phyloP scores from a whole-genome alignment of 2,797 vertebrate genomes.

The Moxostoma hubbsi region DNA sequence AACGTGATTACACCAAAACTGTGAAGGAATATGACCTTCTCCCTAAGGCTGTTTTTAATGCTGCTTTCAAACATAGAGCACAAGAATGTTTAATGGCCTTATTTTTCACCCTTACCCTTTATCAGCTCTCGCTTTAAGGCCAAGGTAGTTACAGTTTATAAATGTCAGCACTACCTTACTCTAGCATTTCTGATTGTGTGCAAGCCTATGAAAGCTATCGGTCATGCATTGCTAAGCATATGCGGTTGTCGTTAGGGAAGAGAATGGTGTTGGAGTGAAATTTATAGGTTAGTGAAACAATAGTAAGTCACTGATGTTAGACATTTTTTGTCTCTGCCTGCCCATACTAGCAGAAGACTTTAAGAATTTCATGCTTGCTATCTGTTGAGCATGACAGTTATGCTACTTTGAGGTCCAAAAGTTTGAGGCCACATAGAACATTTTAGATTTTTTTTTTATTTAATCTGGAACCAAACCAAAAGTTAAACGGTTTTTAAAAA shows the following conservation, averaged over 20 bases:
- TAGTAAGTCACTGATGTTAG: neutral
- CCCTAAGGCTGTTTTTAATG: neutral
- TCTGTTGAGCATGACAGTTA: neutral
- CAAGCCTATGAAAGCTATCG: neutral
- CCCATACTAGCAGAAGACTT: neutral
- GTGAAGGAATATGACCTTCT: slow-evolving; percentile 66
- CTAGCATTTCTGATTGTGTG: neutral
- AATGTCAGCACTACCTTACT: neutral
- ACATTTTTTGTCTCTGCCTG: too few relatives aligned
- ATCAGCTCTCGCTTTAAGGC: slow-evolving; percentile 7
- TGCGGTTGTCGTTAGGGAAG: too few relatives aligned
- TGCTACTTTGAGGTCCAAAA: neutral
- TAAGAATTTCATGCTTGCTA: neutral
- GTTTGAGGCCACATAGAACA: neutral
- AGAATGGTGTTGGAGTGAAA: neutral
- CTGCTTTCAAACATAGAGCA: neutral
- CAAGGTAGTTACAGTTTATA: neutral
- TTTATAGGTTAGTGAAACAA: neutral
- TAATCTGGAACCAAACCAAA: neutral
- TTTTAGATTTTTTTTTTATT: neutral
- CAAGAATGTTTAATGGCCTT: slow-evolving; percentile 3
- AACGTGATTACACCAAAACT: slow-evolving; percentile 69
- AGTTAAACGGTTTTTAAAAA: neutral
- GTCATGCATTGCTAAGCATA: neutral
- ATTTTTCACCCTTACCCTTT: neutral